Evolutionary conservation across 2,888 invertebrate genomes (phyloP), one percentile per base, ranked within the genome.

Genomic region (Dicranocentrus wangi): DNA sequence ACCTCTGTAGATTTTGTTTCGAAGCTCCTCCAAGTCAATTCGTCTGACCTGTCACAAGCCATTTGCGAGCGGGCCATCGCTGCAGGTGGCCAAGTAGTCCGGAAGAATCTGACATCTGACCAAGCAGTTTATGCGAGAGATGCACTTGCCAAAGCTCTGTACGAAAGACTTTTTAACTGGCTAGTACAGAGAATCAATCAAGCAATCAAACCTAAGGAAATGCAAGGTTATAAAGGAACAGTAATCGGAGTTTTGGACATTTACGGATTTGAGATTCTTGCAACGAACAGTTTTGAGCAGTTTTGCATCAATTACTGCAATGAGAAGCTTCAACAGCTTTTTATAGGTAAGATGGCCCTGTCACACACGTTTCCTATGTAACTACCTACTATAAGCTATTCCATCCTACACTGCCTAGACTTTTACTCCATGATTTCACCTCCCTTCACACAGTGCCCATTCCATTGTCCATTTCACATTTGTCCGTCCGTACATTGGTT

Each of bases 291-390:
- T 90, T 98, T 99, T 90, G 99, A 99, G 89, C 99, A 99, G 90
- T 97, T 99, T 90, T 99, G 98, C 89, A 99, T 99, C 88, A 99
- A 99, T 90, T 99, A 98, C 90, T 99, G 98, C 39, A 99, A 99
- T 89, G 99, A 99, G 90, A 99, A 99, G 89, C 90, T 99, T 85
- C 99, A 99, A 88, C 99, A 99, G 89, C 90, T 99, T 42, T 99
- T 99, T 88, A 99, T 99, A 88, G 95, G 95, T 94, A 88, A 89
- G 80, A 8, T 51, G 15, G 19, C 3, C 10, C 10, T 32, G 32
- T 32, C 5, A 47, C 10, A 21, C 19, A 27, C 17, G 39, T 65
- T 47, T 42, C 43, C 65, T 47, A 47, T 72, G 71, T 58, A 72
- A 72, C 71, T 43, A 55, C 55, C 15, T 5, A 51, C 51, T 19